These are phyloP conservation scores for Oppia nitens DNA, from an alignment of 1,140 invertebrate genomes.

Conservation along the genomic window DNA sequence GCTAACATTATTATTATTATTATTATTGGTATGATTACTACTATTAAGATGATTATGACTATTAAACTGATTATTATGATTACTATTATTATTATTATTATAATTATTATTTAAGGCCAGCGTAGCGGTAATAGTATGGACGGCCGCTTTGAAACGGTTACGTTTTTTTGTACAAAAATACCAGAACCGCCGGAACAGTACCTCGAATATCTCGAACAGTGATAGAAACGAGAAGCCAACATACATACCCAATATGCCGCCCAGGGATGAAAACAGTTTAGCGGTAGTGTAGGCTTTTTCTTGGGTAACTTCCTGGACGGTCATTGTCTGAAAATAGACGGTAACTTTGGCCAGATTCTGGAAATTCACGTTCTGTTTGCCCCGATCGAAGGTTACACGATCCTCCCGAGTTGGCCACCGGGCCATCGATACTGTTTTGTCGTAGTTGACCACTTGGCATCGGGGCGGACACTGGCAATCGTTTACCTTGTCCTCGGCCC, in stretches of 20 bases:
- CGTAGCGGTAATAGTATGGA: constrained; percentile 10
- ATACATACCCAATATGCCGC: constrained; percentile 20
- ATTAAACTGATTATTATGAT: too few species aligned
- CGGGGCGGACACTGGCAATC: constrained; percentile 17
- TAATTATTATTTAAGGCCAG: constrained; percentile 4
- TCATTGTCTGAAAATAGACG: constrained; percentile 21
- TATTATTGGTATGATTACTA: too few species aligned
- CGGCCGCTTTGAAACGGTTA: constrained; percentile 9
- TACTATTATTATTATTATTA: background rate
- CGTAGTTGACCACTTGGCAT: constrained; percentile 19
- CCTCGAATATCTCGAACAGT: constrained; percentile 18
- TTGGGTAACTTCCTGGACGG: constrained; percentile 16
- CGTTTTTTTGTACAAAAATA: constrained; percentile 10
- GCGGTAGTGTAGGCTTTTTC: constrained; percentile 13
- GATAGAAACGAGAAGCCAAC: constrained; percentile 20
- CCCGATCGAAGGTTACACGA: constrained; percentile 18
- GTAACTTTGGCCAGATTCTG: constrained; percentile 20
- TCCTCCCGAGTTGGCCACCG: constrained; percentile 20
- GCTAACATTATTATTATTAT: too few species aligned
- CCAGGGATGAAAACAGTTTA: constrained; percentile 17
- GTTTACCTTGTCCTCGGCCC: constrained; percentile 16
- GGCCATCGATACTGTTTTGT: constrained; percentile 19
- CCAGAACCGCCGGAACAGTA: constrained; percentile 17
- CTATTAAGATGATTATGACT: too few species aligned
- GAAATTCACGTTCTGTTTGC: constrained; percentile 13